Evolutionary conservation across 2,113 vertebrate species (phyloP).

Genomic region (Xiphophorus maculatus): DNA sequence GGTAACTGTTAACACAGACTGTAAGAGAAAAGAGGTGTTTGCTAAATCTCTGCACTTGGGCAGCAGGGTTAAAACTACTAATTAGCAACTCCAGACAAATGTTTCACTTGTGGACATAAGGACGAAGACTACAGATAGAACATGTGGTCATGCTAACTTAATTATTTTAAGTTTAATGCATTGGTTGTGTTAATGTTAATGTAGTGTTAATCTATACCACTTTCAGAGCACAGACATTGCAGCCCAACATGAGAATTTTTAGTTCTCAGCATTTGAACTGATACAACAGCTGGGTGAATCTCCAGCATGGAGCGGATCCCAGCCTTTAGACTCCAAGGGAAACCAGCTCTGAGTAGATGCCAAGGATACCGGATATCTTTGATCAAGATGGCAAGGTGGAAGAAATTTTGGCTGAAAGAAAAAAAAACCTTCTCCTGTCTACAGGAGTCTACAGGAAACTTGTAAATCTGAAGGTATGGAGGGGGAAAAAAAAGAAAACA

Average conservation of each 20-base stretch:
- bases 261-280: slow-evolving; percentile 11
- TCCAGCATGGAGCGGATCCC: slow-evolving; percentile 1
- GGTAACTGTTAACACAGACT: neutral
- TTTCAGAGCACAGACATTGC: neutral
- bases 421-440: slow-evolving; percentile 1
- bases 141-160: neutral
- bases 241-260: slow-evolving; percentile 1
- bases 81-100: slow-evolving; percentile 13
- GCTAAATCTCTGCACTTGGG: slow-evolving; percentile 10
- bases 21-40: slow-evolving; percentile 15
- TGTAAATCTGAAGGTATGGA: slow-evolving; percentile 17
- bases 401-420: neutral
- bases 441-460: neutral
- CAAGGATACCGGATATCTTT: slow-evolving; percentile 10
- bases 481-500: neutral
- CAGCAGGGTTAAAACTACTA: neutral
- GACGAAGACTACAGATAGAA: slow-evolving; percentile 12
- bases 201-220: neutral
- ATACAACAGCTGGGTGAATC: slow-evolving; percentile 5
- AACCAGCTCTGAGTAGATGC: slow-evolving; percentile 16
- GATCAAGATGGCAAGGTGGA: slow-evolving; percentile 8
- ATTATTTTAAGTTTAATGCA: neutral
- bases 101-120: slow-evolving; percentile 6
- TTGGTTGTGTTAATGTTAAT: no score
- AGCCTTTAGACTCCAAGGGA: neutral